Conservation (phyloP, 2,113 vertebrate genomes). For the Forbesichthys papilliferus region DNA sequence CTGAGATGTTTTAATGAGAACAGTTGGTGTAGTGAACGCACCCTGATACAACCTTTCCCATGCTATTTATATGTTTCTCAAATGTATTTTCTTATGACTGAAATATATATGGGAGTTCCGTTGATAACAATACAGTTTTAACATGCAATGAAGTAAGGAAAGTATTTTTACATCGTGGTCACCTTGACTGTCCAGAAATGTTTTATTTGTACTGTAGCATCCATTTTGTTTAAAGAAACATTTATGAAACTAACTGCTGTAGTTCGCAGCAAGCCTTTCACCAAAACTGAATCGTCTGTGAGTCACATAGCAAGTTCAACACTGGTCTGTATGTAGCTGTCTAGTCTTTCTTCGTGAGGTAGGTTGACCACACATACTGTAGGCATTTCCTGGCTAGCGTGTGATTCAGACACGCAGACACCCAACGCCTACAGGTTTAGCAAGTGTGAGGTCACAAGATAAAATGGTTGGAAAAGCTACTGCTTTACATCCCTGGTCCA, state of each 20-base stretch:
- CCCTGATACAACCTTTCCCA: no score
- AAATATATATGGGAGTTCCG: no score
- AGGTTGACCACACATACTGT: neutral
- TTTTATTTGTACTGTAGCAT: neutral
- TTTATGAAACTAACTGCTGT: neutral
- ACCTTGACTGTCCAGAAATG: neutral
- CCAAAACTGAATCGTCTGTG: neutral
- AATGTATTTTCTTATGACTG: no score
- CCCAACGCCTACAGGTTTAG: neutral
- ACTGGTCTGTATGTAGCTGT: slow-evolving; percentile 13
- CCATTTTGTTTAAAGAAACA: neutral
- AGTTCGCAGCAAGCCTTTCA: neutral
- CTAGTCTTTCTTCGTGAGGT: neutral
- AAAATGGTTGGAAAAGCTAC: neutral
- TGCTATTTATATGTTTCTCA: no score
- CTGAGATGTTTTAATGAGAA: no score
- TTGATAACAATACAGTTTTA: no score
- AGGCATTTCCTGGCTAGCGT: slow-evolving; percentile 16
- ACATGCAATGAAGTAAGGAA: no score
- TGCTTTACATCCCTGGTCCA: no score
- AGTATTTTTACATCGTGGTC: neutral
- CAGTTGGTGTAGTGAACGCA: no score
- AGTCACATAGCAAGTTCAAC: neutral
- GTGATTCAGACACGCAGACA: slow-evolving; percentile 6
- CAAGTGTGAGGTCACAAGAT: slow-evolving; percentile 8